Evolutionary conservation across 2,797 vertebrate species (phyloP).

Genomic region (Streptopelia turtur): DNA sequence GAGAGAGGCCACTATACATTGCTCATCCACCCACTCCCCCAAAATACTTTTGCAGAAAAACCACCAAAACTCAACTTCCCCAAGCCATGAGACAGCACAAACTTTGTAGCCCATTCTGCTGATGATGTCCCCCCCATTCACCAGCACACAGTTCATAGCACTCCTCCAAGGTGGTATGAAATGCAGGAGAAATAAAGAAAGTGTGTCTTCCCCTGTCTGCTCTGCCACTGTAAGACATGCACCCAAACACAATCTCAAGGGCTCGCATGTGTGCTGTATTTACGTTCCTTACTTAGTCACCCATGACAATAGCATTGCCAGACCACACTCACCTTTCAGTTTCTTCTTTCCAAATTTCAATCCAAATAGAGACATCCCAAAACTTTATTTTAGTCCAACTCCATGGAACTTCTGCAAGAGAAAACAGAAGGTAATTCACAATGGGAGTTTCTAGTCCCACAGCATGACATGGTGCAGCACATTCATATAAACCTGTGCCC

Average conservation of each 20-base stretch:
- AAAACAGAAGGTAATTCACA: constrained; percentile 18
- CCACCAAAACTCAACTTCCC: not conserved
- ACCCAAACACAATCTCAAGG: not conserved
- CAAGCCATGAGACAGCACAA: not conserved
- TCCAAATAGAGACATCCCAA: constrained; percentile 76
- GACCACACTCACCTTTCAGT: constrained; percentile 74
- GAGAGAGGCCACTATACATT: not conserved
- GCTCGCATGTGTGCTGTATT: fast-evolving
- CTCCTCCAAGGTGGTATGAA: not conserved
- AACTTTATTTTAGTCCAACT: constrained; percentile 76
- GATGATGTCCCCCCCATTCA: fast-evolving
- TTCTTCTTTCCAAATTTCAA: constrained; percentile 70
- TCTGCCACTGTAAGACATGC: not conserved
- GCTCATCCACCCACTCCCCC: not conserved
- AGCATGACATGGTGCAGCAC: not conserved
- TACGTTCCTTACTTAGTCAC: not conserved
- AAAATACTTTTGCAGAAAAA: not conserved
- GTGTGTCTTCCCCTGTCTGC: not conserved
- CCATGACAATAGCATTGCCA: not conserved
- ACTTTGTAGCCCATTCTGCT: not conserved
- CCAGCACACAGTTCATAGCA: fast-evolving
- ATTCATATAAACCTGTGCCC: not conserved
- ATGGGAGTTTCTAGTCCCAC: not conserved
- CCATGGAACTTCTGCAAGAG: constrained; percentile 78
- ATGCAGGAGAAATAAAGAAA: not conserved